phyloP scores from a whole-genome alignment of 2,888 invertebrate species.

The Amphipyra berbera region DNA sequence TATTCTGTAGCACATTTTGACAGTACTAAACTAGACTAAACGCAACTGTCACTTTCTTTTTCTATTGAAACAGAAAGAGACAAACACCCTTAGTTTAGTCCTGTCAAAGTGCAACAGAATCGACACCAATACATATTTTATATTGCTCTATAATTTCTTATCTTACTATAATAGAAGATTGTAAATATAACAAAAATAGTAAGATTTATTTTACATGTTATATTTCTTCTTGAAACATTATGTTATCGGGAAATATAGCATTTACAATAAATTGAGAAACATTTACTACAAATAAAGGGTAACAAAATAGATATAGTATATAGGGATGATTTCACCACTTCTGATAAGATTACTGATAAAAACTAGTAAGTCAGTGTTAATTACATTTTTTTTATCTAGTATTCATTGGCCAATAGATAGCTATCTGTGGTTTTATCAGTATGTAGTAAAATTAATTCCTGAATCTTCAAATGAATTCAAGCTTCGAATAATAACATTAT shows the following conservation, averaged over 20 bases:
- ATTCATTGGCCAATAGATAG: neutral
- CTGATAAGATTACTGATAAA: conserved; percentile 18
- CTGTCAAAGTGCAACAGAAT: no score
- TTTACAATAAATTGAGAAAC: neutral
- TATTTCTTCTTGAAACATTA: neutral
- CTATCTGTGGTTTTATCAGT: conserved; percentile 19
- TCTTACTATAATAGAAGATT: neutral
- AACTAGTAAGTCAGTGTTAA: neutral
- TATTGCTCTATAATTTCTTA: neutral
- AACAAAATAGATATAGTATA: neutral
- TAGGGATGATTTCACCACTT: neutral
- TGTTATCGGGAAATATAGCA: neutral
- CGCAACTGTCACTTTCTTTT: no score
- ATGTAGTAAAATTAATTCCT: neutral
- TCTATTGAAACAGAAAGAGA: no score
- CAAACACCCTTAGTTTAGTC: no score
- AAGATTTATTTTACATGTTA: conserved; percentile 2
- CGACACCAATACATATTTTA: no score
- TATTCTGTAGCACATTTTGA: no score
- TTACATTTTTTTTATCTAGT: neutral
- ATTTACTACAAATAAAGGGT: no score
- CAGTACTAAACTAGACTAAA: no score
- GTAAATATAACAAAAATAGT: neutral
- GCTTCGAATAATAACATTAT: conserved; percentile 3
- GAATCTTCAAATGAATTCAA: neutral